Percentiles rank a stretch among this genome's conserved stretches.
phyloP scores from a whole-genome alignment of 1,140 invertebrate species.

The Papilio helenus region DNA sequence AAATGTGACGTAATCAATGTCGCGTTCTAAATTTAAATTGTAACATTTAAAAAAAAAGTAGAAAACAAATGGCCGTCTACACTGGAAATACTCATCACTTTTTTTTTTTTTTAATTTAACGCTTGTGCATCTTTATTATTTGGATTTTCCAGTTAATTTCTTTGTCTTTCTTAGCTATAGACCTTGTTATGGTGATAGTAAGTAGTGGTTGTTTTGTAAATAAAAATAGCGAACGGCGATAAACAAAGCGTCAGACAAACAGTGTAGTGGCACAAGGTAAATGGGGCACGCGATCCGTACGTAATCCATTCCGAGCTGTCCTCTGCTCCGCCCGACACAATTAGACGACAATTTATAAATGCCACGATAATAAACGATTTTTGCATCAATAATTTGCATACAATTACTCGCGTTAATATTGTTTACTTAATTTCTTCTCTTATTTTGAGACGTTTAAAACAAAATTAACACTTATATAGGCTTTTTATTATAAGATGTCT shows the following conservation, averaged over 20 bases:
- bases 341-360: background rate
- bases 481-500: too few species aligned
- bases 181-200: background rate
- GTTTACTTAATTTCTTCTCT: background rate
- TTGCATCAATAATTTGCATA: background rate
- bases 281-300: conserved; percentile 49
- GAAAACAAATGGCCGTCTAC: background rate
- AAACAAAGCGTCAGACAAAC: conserved; percentile 33
- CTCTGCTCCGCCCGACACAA: conserved; percentile 12
- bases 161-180: background rate
- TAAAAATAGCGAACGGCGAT: background rate
- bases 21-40: background rate
- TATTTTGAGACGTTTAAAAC: background rate
- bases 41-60: background rate
- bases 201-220: conserved; percentile 22
- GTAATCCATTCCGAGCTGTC: conserved; percentile 48
- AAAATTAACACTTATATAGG: too few species aligned
- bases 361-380: background rate
- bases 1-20: background rate
- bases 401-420: background rate
- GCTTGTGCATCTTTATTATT: background rate
- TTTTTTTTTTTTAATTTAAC: background rate
- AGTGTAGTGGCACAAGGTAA: conserved; percentile 52
- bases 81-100: background rate
- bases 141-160: background rate